Evolutionary conservation across 1,140 invertebrate species (phyloP), one percentile per base, ranked within the genome.

Genomic region (Varroa destructor): DNA sequence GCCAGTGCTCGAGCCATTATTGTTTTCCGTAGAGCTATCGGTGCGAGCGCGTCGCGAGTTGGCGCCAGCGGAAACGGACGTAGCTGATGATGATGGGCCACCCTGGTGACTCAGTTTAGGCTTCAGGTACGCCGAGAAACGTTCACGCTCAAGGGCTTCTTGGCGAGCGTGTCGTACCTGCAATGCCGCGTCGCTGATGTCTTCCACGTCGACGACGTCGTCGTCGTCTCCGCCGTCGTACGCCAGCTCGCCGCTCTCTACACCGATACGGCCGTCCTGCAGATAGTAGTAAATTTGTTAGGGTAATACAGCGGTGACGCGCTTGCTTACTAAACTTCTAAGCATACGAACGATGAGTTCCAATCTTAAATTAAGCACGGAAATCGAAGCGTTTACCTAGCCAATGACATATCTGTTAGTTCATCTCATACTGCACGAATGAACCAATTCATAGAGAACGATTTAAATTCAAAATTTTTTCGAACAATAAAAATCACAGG

Each of bases 71-170:
- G 46, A 84, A 82, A 73, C 84, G 81, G 46, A 81, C 83, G 83
- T 12, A 74, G 75, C 84, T 85, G 75, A 86, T 83, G 79, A 67
- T 1, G 61, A 46, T 14, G 61, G 46, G 40, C 61, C 61, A 37
- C 40, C 8, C 40, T 67, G 40, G 40, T 40, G 46, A 40, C 40
- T 46, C 61, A 67, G 40, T 67, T 67, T 67, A 4, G 61, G 61
- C 46, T 67, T 40, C 8, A 67, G 61, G 40, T 67, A 67, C 10
- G 36, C 61, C 37, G 61, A 67, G 8, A 89, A 91, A 70, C 87
- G 86, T 76, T 86, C 87, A 71, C 86, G 85, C 79, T 92, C 90
- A 73, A 87, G 84, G 6, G 83, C 79, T 80, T 91, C 89, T 75
- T 86, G 87, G 56, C 85, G 84, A 55, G 85, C 83, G 77, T 92